A percentile compares a stretch with the other conserved stretches of the same genome.
Conservation (phyloP, 2,888 invertebrate genomes). For the Trichopoda pennipes region DNA sequence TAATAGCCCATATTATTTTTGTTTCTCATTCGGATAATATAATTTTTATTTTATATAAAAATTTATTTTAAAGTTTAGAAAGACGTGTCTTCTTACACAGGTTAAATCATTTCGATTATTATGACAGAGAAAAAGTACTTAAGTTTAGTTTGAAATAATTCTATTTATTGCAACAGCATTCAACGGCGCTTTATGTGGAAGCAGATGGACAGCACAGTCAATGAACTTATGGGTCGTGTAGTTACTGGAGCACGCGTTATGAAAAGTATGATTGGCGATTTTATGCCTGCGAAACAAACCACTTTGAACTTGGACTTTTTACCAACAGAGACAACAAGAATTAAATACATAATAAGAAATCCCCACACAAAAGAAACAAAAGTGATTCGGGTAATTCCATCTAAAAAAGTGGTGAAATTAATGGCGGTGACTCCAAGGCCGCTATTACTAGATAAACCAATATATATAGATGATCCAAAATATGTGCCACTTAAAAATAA, state of each 20-base stretch:
- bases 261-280: constrained; percentile 76
- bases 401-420: constrained; percentile 75
- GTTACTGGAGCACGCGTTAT: constrained; percentile 75
- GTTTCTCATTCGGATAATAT: no score
- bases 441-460: constrained; percentile 52
- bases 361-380: constrained; percentile 77
- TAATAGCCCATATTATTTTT: no score
- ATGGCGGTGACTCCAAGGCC: constrained; percentile 72
- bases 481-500: constrained; percentile 45
- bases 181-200: constrained; percentile 81
- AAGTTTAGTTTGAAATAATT: no score
- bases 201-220: constrained; percentile 78
- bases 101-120: no score
- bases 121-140: no score
- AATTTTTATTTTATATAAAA: no score
- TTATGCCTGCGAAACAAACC: constrained; percentile 69
- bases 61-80: no score
- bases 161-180: constrained; percentile 72
- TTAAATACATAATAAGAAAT: constrained; percentile 77
- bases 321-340: constrained; percentile 76
- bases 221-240: constrained; percentile 75
- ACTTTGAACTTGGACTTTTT: constrained; percentile 70
- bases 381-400: constrained; percentile 75
- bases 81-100: no score
- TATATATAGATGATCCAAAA: constrained; percentile 62